These are phyloP conservation scores for Drosophila oshimai DNA, from an alignment of 1,140 invertebrate genomes.

Conservation along the genomic window DNA sequence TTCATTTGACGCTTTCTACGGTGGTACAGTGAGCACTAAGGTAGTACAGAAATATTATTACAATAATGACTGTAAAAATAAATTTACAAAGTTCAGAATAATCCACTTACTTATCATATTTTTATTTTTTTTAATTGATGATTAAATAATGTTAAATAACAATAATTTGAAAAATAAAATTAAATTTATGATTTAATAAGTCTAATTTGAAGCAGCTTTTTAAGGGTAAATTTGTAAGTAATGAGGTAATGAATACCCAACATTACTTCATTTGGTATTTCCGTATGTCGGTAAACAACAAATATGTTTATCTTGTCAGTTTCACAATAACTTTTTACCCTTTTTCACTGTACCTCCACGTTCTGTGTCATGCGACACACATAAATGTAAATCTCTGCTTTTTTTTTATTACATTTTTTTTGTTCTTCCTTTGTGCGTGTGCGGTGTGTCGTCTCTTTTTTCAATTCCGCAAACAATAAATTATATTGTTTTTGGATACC, in stretches of 20 bases:
- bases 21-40: slow-evolving; percentile 24
- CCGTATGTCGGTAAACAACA: not conserved
- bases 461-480: slow-evolving; percentile 66
- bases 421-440: slow-evolving; percentile 10
- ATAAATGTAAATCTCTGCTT: slow-evolving; percentile 41
- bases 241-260: no score
- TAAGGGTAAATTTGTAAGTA: no score
- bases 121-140: no score
- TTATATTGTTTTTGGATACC: slow-evolving; percentile 65
- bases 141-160: no score
- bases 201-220: no score
- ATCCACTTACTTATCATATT: no score
- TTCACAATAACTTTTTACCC: not conserved
- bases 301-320: not conserved
- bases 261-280: not conserved
- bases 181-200: no score
- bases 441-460: slow-evolving; percentile 6
- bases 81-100: not conserved
- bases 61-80: not conserved
- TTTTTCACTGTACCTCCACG: not conserved
- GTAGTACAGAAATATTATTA: no score
- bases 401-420: slow-evolving; percentile 11
- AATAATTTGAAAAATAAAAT: no score
- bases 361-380: slow-evolving; percentile 43
- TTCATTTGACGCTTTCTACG: slow-evolving; percentile 56